A percentile compares a stretch with the other conserved stretches of the same genome.
phyloP scores from a whole-genome alignment of 2,113 vertebrate genomes.

The Xiphophorus hellerii region DNA sequence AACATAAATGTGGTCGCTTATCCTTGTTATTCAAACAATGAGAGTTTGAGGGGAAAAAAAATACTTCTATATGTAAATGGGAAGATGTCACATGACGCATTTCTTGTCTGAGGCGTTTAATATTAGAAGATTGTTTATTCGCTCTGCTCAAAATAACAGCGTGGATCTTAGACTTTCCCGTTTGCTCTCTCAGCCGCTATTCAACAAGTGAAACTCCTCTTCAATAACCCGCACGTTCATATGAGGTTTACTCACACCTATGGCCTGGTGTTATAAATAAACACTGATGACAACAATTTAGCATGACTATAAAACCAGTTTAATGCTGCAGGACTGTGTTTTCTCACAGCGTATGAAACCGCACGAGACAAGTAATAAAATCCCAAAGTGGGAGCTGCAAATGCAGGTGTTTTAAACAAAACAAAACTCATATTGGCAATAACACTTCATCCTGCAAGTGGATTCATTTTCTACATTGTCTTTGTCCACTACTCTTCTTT shows the following conservation, averaged over 20 bases:
- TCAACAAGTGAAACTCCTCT: constrained; percentile 52
- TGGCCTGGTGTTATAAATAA: background rate
- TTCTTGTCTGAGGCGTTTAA: background rate
- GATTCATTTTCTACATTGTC: constrained; percentile 27
- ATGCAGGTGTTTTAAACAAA: constrained; percentile 11
- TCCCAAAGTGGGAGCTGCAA: constrained; percentile 5
- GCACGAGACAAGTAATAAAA: constrained; percentile 3
- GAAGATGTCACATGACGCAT: background rate
- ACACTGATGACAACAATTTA: background rate
- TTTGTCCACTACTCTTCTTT: constrained; percentile 11
- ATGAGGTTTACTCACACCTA: constrained; percentile 12
- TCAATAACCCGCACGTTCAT: background rate
- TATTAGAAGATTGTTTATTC: constrained; percentile 18
- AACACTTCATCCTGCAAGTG: constrained; percentile 21
- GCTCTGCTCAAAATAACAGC: constrained; percentile 9
- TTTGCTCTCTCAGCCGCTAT: constrained; percentile 30
- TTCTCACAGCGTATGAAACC: constrained; percentile 3
- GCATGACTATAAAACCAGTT: constrained; percentile 7
- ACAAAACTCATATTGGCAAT: background rate
- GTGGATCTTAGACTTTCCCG: constrained; percentile 25
- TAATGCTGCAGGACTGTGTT: constrained; percentile 14
- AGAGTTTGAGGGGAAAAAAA: background rate
- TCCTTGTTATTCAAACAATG: background rate
- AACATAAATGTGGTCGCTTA: background rate
- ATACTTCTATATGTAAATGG: background rate